Conservation (phyloP, 1,140 invertebrate species). For the Sitophilus oryzae region DNA sequence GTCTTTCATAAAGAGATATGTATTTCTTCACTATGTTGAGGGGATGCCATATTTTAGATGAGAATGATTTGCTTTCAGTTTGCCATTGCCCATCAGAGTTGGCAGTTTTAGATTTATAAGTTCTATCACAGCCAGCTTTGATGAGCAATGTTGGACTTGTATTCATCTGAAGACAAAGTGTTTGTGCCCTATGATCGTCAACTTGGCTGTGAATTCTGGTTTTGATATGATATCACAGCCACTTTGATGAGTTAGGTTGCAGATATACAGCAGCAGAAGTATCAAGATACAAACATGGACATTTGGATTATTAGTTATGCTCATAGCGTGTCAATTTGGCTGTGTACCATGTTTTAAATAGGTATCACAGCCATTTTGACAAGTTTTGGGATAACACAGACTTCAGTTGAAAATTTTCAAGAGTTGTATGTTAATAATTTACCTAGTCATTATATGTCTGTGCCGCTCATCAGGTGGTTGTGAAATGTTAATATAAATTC, state of each 20-base stretch:
- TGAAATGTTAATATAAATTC: conserved; percentile 43
- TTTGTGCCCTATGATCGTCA: conserved; percentile 53
- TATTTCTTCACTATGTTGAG: neutral
- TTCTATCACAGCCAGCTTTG: conserved; percentile 81
- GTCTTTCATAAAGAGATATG: conserved; percentile 67
- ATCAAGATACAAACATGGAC: neutral
- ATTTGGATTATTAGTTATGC: conserved; percentile 15
- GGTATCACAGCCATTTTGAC: conserved; percentile 90
- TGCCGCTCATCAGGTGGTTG: conserved; percentile 43
- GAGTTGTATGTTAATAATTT: no score
- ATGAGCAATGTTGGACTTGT: conserved; percentile 61
- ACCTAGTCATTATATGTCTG: conserved; percentile 29
- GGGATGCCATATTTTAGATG: neutral
- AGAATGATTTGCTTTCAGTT: conserved; percentile 6
- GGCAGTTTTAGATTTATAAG: conserved; percentile 62
- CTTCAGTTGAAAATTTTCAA: neutral
- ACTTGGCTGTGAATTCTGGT: conserved; percentile 67
- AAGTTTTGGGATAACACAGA: conserved; percentile 53
- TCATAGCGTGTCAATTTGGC: conserved; percentile 68
- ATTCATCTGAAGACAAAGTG: neutral
- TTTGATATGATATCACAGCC: conserved; percentile 66
- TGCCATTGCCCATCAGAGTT: conserved; percentile 58
- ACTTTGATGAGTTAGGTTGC: conserved; percentile 67
- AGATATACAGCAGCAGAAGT: conserved; percentile 11
- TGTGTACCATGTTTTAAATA: conserved; percentile 64